Conservation (phyloP, 2,797 vertebrate genomes). For the Poeciliopsis paucimaculata region DNA sequence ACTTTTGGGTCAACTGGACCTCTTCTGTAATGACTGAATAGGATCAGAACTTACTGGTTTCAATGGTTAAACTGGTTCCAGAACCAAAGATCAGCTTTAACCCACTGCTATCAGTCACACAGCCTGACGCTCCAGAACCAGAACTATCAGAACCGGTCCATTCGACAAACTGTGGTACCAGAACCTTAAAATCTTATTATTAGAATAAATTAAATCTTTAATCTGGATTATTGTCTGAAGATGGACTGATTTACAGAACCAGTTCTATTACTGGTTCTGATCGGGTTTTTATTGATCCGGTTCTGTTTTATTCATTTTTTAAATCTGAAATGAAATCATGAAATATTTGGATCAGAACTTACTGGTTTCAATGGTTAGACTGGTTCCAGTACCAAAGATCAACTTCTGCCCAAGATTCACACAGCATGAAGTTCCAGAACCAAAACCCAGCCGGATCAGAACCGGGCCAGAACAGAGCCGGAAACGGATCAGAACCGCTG, state of each 20-base stretch:
- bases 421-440: not conserved
- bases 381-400: not conserved
- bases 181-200: not conserved
- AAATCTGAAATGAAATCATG: too few relatives aligned
- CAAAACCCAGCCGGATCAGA: not conserved
- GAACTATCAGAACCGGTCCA: not conserved
- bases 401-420: not conserved
- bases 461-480: not conserved
- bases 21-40: too few relatives aligned
- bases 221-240: too few relatives aligned
- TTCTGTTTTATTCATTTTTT: too few relatives aligned
- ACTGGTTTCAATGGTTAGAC: not conserved
- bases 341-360: slow-evolving; percentile 1
- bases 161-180: not conserved
- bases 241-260: not conserved
- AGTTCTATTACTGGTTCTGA: too few relatives aligned
- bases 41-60: not conserved
- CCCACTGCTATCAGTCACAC: not conserved
- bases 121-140: not conserved
- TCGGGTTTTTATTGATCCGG: too few relatives aligned
- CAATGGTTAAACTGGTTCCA: not conserved
- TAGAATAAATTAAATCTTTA: too few relatives aligned
- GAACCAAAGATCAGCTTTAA: not conserved
- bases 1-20: too few relatives aligned
- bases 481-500: not conserved